Percentiles rank a stretch among this genome's conserved stretches.
These are phyloP conservation scores for Denticeps clupeoides DNA, from an alignment of 2,797 vertebrate species.

Conservation along the genomic window DNA sequence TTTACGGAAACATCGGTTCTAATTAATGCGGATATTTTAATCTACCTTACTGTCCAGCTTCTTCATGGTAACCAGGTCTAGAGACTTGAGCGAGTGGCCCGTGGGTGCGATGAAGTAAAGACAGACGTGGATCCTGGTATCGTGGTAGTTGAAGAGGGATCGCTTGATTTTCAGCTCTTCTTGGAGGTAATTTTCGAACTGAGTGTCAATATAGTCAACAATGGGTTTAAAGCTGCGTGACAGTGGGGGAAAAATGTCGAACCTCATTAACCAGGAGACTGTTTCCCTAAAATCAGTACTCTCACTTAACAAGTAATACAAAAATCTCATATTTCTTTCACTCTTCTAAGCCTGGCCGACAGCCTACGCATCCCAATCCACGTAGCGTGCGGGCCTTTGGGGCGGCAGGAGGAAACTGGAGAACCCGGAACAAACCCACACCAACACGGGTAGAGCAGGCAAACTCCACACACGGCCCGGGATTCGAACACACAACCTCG, in stretches of 20 bases:
- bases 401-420: no score
- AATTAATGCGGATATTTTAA: background rate
- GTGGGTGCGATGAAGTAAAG: slow-evolving; percentile 94
- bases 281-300: background rate
- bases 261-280: background rate
- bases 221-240: slow-evolving; percentile 82
- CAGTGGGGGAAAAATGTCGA: background rate
- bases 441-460: no score
- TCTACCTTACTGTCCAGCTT: slow-evolving; percentile 96
- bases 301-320: background rate
- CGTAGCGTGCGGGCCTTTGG: no score
- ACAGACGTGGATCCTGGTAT: slow-evolving; percentile 87
- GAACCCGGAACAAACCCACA: no score
- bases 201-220: slow-evolving; percentile 86
- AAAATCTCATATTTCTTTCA: no score
- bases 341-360: no score
- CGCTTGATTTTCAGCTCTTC: slow-evolving; percentile 94
- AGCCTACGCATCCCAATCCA: no score
- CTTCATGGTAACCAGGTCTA: slow-evolving; percentile 96
- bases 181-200: slow-evolving; percentile 90
- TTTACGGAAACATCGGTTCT: background rate
- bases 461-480: no score
- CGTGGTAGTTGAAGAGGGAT: slow-evolving; percentile 78
- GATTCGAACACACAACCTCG: no score
- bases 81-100: slow-evolving; percentile 87